These are phyloP conservation scores for Calameuta filiformis DNA, from an alignment of 2,888 invertebrate genomes.

Conservation along the genomic window DNA sequence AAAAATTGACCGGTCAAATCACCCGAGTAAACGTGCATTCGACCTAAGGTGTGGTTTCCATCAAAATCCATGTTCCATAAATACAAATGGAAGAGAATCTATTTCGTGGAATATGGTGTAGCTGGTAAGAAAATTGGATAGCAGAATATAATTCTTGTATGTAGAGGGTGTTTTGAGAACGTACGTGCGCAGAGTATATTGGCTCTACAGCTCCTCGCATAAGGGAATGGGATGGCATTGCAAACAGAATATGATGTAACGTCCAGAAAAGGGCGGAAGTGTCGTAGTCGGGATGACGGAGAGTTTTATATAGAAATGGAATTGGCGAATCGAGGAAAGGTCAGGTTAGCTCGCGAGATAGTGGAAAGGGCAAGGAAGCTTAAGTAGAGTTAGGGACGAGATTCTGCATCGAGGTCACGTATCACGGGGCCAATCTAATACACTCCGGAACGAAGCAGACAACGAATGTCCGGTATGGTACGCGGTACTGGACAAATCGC, in stretches of 20 bases:
- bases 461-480: constrained; percentile 36
- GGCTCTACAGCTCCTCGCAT: background rate
- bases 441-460: constrained; percentile 33
- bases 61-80: background rate
- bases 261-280: background rate
- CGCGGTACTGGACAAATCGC: constrained; percentile 42
- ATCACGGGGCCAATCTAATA: constrained; percentile 64
- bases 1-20: background rate
- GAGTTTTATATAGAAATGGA: constrained; percentile 24
- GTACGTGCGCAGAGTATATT: background rate
- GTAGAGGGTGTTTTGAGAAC: background rate
- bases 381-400: constrained; percentile 1
- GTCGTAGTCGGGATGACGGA: background rate
- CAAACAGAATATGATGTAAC: background rate
- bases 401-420: constrained; percentile 64
- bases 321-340: constrained; percentile 50
- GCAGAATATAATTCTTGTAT: background rate
- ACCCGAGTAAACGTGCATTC: background rate
- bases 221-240: background rate
- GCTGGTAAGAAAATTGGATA: background rate
- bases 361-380: background rate
- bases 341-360: constrained; percentile 32
- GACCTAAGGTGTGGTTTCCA: background rate
- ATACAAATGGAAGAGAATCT: background rate
- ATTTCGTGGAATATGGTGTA: background rate